Conservation (phyloP, 30 jellyfish, hydroid and myxozoan species). For the Morbakka virulenta region DNA sequence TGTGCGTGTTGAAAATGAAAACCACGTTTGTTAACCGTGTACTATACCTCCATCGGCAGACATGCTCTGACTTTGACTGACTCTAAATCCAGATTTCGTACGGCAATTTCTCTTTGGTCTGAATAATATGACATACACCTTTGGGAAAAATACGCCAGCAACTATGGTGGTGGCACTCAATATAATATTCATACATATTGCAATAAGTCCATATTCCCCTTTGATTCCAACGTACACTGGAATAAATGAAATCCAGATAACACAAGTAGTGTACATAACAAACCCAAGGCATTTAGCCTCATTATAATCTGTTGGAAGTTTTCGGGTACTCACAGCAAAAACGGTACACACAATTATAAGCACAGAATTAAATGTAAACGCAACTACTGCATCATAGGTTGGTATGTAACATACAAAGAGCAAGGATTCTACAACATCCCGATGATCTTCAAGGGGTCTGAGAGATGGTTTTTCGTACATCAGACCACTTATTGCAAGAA, state of each 20-base stretch:
- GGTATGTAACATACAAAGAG: conserved; percentile 47
- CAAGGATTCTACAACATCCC: not conserved
- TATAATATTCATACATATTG: conserved; percentile 53
- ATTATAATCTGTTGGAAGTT: conserved; percentile 76
- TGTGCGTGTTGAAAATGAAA: no score
- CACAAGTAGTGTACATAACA: conserved; percentile 76
- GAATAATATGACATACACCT: conserved; percentile 58
- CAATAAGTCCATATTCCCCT: conserved; percentile 21
- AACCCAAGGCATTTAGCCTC: conserved; percentile 88
- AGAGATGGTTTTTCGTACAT: conserved; percentile 5
- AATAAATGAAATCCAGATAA: conserved; percentile 61
- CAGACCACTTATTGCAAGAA: conserved; percentile 55
- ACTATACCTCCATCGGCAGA: no score
- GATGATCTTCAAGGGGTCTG: not conserved
- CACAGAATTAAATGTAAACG: conserved; percentile 49
- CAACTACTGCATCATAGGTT: conserved; percentile 39
- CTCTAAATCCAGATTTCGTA: conserved; percentile 46
- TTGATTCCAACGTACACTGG: conserved; percentile 59
- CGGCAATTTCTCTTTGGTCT: conserved; percentile 66
- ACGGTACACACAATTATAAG: conserved; percentile 66
- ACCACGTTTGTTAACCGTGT: no score
- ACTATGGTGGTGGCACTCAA: conserved; percentile 83
- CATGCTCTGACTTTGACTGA: conserved; percentile 53
- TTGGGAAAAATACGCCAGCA: conserved; percentile 83
- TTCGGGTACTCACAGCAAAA: conserved; percentile 85